Evolutionary conservation across 2,888 invertebrate species (phyloP).

Genomic region (Oeneis ivallda): DNA sequence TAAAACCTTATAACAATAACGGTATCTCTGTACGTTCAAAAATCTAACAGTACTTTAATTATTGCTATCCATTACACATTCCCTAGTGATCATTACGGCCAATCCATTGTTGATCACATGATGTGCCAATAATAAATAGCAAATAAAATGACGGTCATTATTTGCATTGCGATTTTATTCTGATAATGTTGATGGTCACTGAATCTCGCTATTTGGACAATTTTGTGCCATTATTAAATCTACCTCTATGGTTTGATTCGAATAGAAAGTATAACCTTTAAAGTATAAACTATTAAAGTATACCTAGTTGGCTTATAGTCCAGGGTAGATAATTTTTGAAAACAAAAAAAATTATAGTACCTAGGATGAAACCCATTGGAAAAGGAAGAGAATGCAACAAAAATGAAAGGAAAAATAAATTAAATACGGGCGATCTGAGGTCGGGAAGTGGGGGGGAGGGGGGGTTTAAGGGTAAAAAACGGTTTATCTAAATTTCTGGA

Average conservation of each 20-base stretch:
- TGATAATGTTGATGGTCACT: slow-evolving; percentile 46
- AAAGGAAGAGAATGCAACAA: no score
- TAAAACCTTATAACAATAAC: neutral
- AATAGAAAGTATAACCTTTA: slow-evolving; percentile 19
- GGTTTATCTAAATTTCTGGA: no score
- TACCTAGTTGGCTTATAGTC: no score
- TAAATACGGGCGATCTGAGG: no score
- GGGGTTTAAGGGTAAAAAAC: no score
- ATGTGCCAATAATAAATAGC: slow-evolving; percentile 42
- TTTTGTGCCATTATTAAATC: slow-evolving; percentile 16
- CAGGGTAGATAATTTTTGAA: no score
- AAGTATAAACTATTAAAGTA: no score
- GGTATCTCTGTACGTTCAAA: slow-evolving; percentile 6
- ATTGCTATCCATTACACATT: slow-evolving; percentile 43
- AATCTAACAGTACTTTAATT: slow-evolving; percentile 51
- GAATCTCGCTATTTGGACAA: slow-evolving; percentile 29
- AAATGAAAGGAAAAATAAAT: no score
- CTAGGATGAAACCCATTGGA: no score
- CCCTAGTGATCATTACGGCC: slow-evolving; percentile 40
- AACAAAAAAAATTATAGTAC: no score
- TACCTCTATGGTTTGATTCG: neutral
- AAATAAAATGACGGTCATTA: slow-evolving; percentile 36
- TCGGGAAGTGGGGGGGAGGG: no score
- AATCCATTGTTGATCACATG: slow-evolving; percentile 40
- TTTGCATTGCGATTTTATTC: slow-evolving; percentile 39